Base-by-base conservation (phyloP, 2,888 invertebrate genomes). In the Himalopsyche tibetana region DNA sequence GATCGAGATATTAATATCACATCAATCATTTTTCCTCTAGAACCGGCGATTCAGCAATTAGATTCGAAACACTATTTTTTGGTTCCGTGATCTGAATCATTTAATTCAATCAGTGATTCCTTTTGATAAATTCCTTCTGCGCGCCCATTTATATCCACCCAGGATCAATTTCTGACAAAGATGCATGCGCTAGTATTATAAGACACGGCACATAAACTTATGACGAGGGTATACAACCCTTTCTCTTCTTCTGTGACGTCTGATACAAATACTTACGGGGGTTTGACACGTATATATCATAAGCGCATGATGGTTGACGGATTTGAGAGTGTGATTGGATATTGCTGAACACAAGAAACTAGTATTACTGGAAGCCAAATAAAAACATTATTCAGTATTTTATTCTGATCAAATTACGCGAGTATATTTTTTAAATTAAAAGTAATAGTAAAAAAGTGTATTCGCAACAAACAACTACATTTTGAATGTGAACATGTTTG, bases 131-230 rank as follows among this genome's bases (percentile, higher is more conserved):
- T 19, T 63, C 19, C 19, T n/a, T 19, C 9, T 63, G 8, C 63
- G 63, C 63, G 63, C 11, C 19, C 63, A n/a, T 19, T 19, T 19
- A 63, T 63, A 19, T 63, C n/a, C 63, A 63, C 63, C 63, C 28
- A 63, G 63, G 63, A 63, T 63, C 63, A 63, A 63, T 63, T 63
- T 63, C 63, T 63, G 63, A 63, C 63, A 63, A 28, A 63, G 63
- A 63, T 63, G 28, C 63, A 63, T 63, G 63, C 63, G 63, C 63
- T 11, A 63, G 63, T 63, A 63, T 63, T 63, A 63, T 63, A 19
- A 8, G 63, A 63, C 63, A 63, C 19, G 63, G 63, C 63, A 63
- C 63, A 63, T 63, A 63, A 63, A 63, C 63, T 63, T 63, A 63
- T 63, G 63, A 63, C 63, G 28, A 63, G 63, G 63, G 63, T 63